Conservation (phyloP, 2,888 invertebrate genomes). For the Habroteleia sp. region DNA sequence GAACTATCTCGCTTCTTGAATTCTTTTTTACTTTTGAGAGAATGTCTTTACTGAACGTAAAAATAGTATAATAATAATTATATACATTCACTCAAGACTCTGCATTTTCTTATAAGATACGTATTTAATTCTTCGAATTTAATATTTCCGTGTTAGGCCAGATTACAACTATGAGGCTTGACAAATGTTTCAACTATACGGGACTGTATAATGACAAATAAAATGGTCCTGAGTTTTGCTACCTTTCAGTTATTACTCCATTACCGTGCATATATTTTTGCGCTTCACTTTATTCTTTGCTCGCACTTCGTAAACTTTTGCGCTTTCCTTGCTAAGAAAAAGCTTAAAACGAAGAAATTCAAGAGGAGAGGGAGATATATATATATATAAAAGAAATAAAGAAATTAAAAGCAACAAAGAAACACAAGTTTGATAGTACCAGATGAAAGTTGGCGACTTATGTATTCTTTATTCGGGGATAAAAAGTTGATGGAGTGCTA, state of each 20-base stretch:
- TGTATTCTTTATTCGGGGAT: conserved; percentile 47
- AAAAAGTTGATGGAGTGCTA: conserved; percentile 52
- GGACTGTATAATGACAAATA: conserved; percentile 76
- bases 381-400: conserved; percentile 26
- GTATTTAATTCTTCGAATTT: no score
- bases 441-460: conserved; percentile 50
- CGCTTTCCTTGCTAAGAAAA: conserved; percentile 54
- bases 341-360: conserved; percentile 23
- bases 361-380: not conserved
- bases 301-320: conserved; percentile 58
- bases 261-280: conserved; percentile 68
- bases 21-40: no score
- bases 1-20: no score
- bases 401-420: conserved; percentile 38
- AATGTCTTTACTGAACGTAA: no score
- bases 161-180: no score
- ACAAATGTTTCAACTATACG: conserved; percentile 44
- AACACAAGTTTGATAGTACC: conserved; percentile 42
- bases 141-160: no score
- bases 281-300: conserved; percentile 66
- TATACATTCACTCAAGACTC: no score
- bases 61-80: no score
- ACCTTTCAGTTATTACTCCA: conserved; percentile 70
- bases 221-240: conserved; percentile 68
- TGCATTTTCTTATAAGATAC: no score